Conservation (phyloP, 2,797 vertebrate genomes). For the Sarcoramphus papa region DNA sequence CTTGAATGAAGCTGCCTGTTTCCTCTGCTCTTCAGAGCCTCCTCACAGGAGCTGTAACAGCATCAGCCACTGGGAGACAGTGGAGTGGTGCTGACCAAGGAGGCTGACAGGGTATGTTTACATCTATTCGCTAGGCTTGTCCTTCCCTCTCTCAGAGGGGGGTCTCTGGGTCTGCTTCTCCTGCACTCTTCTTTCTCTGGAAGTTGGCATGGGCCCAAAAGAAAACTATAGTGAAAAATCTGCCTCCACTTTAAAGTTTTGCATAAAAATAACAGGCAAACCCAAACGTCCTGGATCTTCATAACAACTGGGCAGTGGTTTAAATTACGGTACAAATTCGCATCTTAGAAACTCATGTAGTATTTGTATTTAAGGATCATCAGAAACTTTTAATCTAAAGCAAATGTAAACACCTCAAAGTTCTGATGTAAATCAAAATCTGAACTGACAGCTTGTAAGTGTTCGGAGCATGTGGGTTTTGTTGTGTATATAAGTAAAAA, state of each 20-base stretch:
- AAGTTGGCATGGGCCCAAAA: neutral
- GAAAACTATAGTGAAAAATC: neutral
- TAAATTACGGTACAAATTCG: neutral
- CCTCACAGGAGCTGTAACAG: neutral
- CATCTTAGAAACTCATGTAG: neutral
- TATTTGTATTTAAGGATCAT: neutral
- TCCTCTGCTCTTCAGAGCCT: neutral
- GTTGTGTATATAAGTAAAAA: neutral
- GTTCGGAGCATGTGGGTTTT: neutral
- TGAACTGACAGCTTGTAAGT: neutral
- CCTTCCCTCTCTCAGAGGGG: neutral
- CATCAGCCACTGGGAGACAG: constrained; percentile 37
- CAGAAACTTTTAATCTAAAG: neutral
- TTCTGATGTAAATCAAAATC: neutral
- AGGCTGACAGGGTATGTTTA: neutral
- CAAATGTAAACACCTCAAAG: neutral
- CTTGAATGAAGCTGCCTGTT: neutral
- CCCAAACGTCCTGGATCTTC: neutral
- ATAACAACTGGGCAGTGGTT: neutral
- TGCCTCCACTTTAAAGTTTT: neutral
- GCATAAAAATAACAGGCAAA: neutral
- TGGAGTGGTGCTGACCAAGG: neutral
- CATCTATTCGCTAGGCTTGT: neutral
- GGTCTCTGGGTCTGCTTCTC: neutral
- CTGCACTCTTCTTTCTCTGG: neutral